phyloP scores from a whole-genome alignment of 2,797 vertebrate species.

The Fratercula arctica region DNA sequence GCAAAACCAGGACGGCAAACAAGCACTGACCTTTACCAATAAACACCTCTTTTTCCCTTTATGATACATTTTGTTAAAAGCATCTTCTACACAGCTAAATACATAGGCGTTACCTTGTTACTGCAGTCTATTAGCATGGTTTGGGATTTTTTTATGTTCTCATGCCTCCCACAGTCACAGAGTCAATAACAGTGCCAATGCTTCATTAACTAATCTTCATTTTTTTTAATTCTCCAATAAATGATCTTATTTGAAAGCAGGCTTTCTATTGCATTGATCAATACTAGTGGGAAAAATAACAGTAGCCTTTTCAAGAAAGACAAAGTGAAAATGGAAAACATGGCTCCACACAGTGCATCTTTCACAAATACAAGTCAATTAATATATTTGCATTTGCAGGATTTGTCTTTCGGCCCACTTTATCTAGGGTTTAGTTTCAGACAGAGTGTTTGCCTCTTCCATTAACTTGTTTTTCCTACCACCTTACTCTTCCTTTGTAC shows the following conservation, averaged over 20 bases:
- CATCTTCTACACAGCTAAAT: background rate
- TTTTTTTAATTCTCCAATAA: background rate
- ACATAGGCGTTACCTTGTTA: background rate
- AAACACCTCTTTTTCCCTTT: background rate
- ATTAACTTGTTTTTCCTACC: background rate
- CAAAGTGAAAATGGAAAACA: background rate
- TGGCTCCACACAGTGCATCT: background rate
- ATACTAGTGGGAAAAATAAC: background rate
- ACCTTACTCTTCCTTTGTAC: background rate
- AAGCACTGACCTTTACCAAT: background rate
- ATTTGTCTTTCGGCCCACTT: background rate
- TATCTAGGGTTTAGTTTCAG: background rate
- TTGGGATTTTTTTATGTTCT: background rate
- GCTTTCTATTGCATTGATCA: background rate
- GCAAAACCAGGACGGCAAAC: background rate
- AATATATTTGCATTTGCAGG: background rate
- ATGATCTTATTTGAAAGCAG: background rate
- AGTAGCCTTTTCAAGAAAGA: background rate
- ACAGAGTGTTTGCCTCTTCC: background rate
- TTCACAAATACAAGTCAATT: background rate
- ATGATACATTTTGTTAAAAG: background rate
- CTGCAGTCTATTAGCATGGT: background rate
- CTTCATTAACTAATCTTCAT: background rate
- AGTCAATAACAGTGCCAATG: background rate
- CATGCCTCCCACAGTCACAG: background rate